phyloP scores from a whole-genome alignment of 2,888 invertebrate species.

The Heliconius ismenius region DNA sequence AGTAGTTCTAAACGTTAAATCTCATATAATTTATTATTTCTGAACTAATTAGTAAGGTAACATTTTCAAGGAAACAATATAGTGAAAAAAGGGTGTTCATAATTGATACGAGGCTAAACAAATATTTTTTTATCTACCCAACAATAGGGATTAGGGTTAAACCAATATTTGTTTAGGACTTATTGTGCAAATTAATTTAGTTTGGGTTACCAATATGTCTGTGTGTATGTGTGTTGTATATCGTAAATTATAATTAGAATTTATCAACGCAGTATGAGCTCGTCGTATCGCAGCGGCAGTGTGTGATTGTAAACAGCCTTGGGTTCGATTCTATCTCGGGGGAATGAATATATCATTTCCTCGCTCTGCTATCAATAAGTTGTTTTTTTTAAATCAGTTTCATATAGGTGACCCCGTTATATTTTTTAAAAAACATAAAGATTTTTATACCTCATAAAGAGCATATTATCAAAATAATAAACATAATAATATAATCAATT shows the following conservation, averaged over 20 bases:
- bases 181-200: slow-evolving; percentile 43
- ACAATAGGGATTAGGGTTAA: slow-evolving; percentile 34
- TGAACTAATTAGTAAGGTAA: neutral
- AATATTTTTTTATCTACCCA: slow-evolving; percentile 41
- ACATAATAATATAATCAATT: neutral
- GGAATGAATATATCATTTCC: too few species aligned
- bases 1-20: neutral
- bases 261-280: neutral
- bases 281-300: too few species aligned
- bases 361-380: too few species aligned
- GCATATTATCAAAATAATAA: too few species aligned
- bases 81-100: neutral
- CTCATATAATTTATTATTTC: neutral
- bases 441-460: too few species aligned
- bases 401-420: too few species aligned
- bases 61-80: neutral
- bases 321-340: too few species aligned
- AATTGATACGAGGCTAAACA: slow-evolving; percentile 25
- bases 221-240: neutral
- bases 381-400: too few species aligned
- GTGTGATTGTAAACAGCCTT: too few species aligned
- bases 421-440: too few species aligned
- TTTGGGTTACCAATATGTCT: slow-evolving; percentile 35
- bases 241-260: neutral
- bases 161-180: slow-evolving; percentile 46